Percentiles rank a stretch among this genome's conserved stretches.
Conservation (phyloP, 2,888 invertebrate species). For the Chesias legatella region DNA sequence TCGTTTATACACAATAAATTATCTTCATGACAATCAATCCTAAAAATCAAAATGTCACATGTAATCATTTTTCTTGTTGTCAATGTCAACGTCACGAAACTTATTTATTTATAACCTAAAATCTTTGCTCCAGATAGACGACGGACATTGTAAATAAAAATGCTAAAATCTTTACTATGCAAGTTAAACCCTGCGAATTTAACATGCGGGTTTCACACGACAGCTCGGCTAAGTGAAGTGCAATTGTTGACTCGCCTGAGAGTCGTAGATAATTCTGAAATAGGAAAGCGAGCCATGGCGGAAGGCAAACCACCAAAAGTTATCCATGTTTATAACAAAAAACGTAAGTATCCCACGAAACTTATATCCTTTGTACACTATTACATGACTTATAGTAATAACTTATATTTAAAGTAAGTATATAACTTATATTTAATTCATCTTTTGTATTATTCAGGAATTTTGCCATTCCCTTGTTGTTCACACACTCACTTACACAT, state of each 20-base stretch:
- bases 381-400: too few species aligned
- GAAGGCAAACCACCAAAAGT: slow-evolving; percentile 96
- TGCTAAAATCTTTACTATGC: slow-evolving; percentile 54
- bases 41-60: too few species aligned
- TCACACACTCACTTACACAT: too few species aligned
- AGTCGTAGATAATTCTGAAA: slow-evolving; percentile 97
- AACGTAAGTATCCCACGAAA: slow-evolving; percentile 53
- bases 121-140: background rate
- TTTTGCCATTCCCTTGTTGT: too few species aligned
- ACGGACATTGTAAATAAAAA: slow-evolving; percentile 26
- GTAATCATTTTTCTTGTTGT: too few species aligned
- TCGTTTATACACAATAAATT: too few species aligned
- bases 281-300: slow-evolving; percentile 96
- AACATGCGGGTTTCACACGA: slow-evolving; percentile 78
- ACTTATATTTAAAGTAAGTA: too few species aligned
- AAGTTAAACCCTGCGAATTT: slow-evolving; percentile 38
- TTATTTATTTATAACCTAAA: slow-evolving; percentile 29
- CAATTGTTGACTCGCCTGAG: slow-evolving; percentile 88
- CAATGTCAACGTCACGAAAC: slow-evolving; percentile 14
- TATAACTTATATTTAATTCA: too few species aligned
- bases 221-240: slow-evolving; percentile 82
- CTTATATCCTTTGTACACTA: background rate
- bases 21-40: too few species aligned
- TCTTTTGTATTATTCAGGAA: too few species aligned
- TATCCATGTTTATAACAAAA: slow-evolving; percentile 96